Base-by-base conservation (phyloP, 2,888 invertebrate genomes). In the Heliconius aoede region DNA sequence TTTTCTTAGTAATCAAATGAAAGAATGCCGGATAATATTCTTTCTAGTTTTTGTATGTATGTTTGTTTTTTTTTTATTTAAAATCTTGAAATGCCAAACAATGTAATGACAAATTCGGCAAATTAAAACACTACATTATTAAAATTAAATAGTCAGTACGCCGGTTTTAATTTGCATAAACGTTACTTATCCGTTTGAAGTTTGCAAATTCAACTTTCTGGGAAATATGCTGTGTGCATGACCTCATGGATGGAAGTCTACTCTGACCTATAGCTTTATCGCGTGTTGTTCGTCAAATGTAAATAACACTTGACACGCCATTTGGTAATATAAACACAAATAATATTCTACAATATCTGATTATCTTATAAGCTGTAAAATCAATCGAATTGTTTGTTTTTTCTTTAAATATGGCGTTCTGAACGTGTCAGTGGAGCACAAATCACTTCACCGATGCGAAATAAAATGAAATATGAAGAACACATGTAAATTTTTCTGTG, bases 231-330 rank as follows among this genome's bases (percentile, higher is more conserved):
- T 24, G 24, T 69, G 30, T n/a, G 51, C 28, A 51, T 68, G 68
- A 68, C 46, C 68, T 51, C 51, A 68, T 51, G 28, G n/a, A 69
- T 69, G 55, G 30, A 30, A n/a, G 13, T 69, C 30, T 3, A n/a
- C 51, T 51, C 18, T 55, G 60, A 46, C 58, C 9, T 75, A 71
- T 55, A 36, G 62, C 51, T 72, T 72, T 69, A 69, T 77, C 58
- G 77, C 74, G 72, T 77, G 74, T 21, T 40, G 26, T 76, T 15
- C 21, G 21, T 61, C 51, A 78, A 62, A 61, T 69, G 77, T 64
- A 78, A 79, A 81, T 73, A 75, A 76, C 79, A 58, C 55, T 51
- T 67, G 65, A 72, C 80, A 81, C 75, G 79, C 78, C 72, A 79
- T 74, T 73, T 67, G 64, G 78, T 76, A 72, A 72, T 79, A 69